Evolutionary conservation across 2,113 vertebrate genomes (phyloP), one percentile per base, ranked within the genome.

Genomic region (Oxygymnocypris stewartii): DNA sequence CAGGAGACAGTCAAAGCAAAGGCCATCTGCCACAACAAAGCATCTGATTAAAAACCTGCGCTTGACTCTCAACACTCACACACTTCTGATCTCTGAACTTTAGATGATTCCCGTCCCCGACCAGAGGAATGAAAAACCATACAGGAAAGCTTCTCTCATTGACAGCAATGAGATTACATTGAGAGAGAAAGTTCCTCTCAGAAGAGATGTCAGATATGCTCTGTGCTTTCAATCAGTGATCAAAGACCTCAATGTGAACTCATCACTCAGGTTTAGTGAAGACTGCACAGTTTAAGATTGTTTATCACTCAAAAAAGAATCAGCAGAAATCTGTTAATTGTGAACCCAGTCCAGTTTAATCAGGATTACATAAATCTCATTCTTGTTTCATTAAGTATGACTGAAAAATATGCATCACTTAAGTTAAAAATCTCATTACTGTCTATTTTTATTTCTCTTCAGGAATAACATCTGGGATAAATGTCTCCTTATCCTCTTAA

Each of bases 1-100:
- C 82, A 80, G 44, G 81, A 75, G 28, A 67, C 92, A 92, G 92
- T 92, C 91, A 90, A 87, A 92, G 81, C 90, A 92, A 89, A 91
- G 91, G 89, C 82, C 87, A 88, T 84, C 25, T 74, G 57, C 25
- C 69, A 74, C 65, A 74, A 76, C 82, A 51, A 87, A 77, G 44
- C 37, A 25, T 35, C 59, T 71, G 69, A 74, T 77, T 87, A 84
- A 85, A 84, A 87, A 86, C 71, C 71, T 76, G 74, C 44, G 40
- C 73, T 82, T 80, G 47, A 86, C 71, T 87, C 69, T 89, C 84
- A 81, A 47, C 37, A 59, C 79, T 57, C 69, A 89, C 84, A 85
- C 84, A 84, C 88, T 14, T 44, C 73, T 75, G 63, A 67, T 75
- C 42, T 31, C 63, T 67, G n/a, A 25, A 28, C 73, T 75, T 47